phyloP scores from a whole-genome alignment of 2,797 vertebrate species.

The Bradypodion ventrale region DNA sequence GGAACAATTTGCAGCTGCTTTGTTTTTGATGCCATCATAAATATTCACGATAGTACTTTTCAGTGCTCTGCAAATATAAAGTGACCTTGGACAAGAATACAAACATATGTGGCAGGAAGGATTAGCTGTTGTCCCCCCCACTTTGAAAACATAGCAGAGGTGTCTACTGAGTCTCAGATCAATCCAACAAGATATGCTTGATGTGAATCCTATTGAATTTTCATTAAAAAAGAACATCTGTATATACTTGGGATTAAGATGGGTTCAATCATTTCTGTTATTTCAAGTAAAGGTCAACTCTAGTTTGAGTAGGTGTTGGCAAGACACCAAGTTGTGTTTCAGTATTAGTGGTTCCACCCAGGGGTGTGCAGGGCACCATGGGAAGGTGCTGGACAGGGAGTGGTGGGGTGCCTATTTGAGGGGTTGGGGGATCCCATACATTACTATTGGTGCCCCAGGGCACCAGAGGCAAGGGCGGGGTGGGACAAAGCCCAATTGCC shows the following conservation, averaged over 20 bases:
- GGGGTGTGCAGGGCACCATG: no score
- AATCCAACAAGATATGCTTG: not conserved
- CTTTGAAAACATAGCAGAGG: conserved; percentile 36
- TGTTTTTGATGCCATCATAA: conserved; percentile 66
- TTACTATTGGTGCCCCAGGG: no score
- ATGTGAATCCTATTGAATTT: not conserved
- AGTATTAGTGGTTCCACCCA: not conserved
- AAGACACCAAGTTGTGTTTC: not conserved
- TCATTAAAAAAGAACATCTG: not conserved
- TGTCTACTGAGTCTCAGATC: conserved; percentile 42
- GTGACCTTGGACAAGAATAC: conserved; percentile 60
- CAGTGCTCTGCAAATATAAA: conserved; percentile 63
- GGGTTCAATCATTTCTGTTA: not conserved
- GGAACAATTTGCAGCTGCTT: conserved; percentile 65
- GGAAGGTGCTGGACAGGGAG: no score
- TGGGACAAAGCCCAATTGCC: no score
- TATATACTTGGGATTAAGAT: not conserved
- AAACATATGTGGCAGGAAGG: conserved; percentile 20
- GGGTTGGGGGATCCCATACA: no score
- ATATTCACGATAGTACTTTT: conserved; percentile 62
- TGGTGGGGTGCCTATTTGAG: no score
- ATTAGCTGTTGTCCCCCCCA: conserved; percentile 47
- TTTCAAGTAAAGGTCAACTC: not conserved
- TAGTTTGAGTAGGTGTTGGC: not conserved
- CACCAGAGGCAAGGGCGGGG: no score